Evolutionary conservation across 2,113 vertebrate genomes (phyloP).

Genomic region (Trichomycterus rosablanca): DNA sequence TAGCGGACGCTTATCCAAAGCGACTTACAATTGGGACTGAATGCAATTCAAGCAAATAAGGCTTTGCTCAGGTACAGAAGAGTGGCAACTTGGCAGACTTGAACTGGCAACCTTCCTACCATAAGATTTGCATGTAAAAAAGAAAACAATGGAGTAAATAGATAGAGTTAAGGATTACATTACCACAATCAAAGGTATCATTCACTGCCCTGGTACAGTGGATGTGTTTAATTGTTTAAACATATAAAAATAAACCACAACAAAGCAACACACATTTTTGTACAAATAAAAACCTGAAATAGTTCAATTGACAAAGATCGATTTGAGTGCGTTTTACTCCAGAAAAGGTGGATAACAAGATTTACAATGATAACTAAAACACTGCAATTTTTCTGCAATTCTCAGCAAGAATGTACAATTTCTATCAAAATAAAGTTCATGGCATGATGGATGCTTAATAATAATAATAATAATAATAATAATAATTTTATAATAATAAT

Average conservation of each 20-base stretch:
- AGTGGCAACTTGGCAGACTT: too few species aligned
- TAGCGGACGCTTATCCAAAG: too few species aligned
- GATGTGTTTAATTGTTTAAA: slow-evolving; percentile 68
- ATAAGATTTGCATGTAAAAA: too few species aligned
- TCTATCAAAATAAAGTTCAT: slow-evolving; percentile 72
- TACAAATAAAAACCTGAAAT: slow-evolving; percentile 94
- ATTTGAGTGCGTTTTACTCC: slow-evolving; percentile 79
- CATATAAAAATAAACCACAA: slow-evolving; percentile 72
- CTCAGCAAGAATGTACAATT: slow-evolving; percentile 86
- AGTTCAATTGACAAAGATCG: slow-evolving; percentile 84
- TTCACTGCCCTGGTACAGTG: slow-evolving; percentile 64
- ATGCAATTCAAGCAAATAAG: too few species aligned
- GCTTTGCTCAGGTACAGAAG: too few species aligned
- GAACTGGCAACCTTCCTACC: too few species aligned
- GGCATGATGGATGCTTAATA: slow-evolving; percentile 59
- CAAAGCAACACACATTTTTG: slow-evolving; percentile 74
- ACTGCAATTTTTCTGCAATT: slow-evolving; percentile 81
- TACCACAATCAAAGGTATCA: slow-evolving; percentile 56
- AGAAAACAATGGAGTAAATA: too few species aligned
- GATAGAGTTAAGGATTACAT: slow-evolving; percentile 33
- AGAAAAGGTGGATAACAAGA: slow-evolving; percentile 77
- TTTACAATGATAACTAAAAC: slow-evolving; percentile 86
- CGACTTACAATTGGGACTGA: too few species aligned
- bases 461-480: slow-evolving; percentile 49
- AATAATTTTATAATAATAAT: slow-evolving; percentile 49